phyloP scores from a whole-genome alignment of 1,140 invertebrate species.

The Drosophila pseudoananassae region DNA sequence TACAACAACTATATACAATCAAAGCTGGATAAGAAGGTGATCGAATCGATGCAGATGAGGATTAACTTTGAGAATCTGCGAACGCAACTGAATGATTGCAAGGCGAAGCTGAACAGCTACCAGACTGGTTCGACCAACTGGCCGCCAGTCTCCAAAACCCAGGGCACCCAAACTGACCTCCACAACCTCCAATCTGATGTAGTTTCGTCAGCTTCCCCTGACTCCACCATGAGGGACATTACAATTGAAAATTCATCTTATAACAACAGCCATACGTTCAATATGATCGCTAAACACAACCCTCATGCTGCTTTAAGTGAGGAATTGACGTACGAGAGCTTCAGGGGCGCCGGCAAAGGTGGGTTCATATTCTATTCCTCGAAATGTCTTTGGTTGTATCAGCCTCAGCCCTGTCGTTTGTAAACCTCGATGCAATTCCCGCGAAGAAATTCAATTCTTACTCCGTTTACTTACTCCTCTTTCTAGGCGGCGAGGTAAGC shows the following conservation, averaged over 20 bases:
- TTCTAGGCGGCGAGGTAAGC: neutral
- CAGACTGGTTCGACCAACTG: conserved; percentile 12
- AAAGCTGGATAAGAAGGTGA: conserved; percentile 52
- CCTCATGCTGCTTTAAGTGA: conserved; percentile 3
- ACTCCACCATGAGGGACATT: neutral
- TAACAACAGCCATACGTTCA: conserved; percentile 49
- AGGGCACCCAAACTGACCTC: conserved; percentile 48
- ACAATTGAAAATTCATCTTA: conserved; percentile 20
- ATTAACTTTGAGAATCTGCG: conserved; percentile 63
- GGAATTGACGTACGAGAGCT: too few relatives aligned
- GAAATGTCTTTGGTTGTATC: too few relatives aligned
- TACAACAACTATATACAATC: conserved; percentile 45
- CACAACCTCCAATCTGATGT: neutral
- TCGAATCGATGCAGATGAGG: conserved; percentile 42
- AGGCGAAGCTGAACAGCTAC: conserved; percentile 51
- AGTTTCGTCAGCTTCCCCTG: neutral
- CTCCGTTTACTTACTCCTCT: neutral
- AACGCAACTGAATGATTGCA: conserved; percentile 46
- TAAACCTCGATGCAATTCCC: too few relatives aligned
- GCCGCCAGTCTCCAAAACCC: conserved; percentile 2
- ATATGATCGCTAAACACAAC: conserved; percentile 48
- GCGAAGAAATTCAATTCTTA: neutral
- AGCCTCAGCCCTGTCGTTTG: too few relatives aligned
- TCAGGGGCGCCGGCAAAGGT: too few relatives aligned
- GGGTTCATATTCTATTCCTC: too few relatives aligned